Base-by-base conservation (phyloP, 2,113 vertebrate species). In the Rostratula benghalensis region DNA sequence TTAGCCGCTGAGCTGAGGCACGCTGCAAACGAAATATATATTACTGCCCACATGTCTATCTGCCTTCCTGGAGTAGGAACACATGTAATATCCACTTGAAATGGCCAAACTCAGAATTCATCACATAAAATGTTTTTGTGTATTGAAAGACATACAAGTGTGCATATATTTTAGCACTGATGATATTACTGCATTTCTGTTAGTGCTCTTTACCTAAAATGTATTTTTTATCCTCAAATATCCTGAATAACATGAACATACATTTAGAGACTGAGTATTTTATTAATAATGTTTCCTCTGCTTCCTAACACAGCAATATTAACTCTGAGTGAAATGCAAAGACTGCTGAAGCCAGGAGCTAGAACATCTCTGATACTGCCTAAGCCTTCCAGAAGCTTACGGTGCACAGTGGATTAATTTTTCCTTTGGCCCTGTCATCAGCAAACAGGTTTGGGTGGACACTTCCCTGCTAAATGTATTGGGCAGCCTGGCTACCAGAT, bases 1-100 rank as follows among this genome's bases (percentile, higher is more conserved):
- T 95, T 95, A 95, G 95, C 83, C 8, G 78, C 87, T 96, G 87
- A 91, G 87, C 74, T 95, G 86, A 97, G 81, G 78, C 41, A 67
- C 43, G 67, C 27, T 70, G 93, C 75, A 96, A 97, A 88, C 17
- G 51, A 95, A 98, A 90, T 86, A 90, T 77, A 60, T 63, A 68
- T 89, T 95, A 73, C 24, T 95, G 80, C 94, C 93, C 93, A 89
- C 82, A 75, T n/a, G 63, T 96, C 75, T 94, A 35, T 94, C 80
- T 94, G 48, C 41, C 88, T 96, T 97, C 22, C 60, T 89, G 21
- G 35, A 77, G 39, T 53, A 94, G 21, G 27, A 95, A 59, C 74
- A 64, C 30, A 68, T 54, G 53, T 37, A 53, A 56, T n/a, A 35
- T 86, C 89, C 88, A 77, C 46, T 70, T 92, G 86, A 82, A 95